phyloP scores from a whole-genome alignment of 2,113 vertebrate genomes.

The Neogale vison region DNA sequence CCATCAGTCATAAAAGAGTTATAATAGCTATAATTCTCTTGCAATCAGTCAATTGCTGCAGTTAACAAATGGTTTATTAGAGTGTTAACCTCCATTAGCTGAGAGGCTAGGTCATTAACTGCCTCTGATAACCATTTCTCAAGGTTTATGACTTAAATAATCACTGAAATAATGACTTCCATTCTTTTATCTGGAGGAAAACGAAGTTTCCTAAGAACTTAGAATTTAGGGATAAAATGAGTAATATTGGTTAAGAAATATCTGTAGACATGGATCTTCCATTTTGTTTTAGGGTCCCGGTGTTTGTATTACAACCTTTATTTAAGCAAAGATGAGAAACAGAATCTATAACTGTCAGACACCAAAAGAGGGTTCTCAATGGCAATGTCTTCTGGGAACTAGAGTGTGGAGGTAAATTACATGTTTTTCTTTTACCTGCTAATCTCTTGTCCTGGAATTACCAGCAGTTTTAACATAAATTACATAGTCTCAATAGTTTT shows the following conservation, averaged over 20 bases:
- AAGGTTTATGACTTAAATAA: slow-evolving; percentile 77
- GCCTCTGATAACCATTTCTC: slow-evolving; percentile 75
- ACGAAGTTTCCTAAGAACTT: slow-evolving; percentile 64
- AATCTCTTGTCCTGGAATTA: neutral
- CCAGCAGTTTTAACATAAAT: neutral
- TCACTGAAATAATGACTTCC: slow-evolving; percentile 63
- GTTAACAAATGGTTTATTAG: slow-evolving; percentile 82
- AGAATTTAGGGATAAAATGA: slow-evolving; percentile 55
- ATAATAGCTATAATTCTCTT: slow-evolving; percentile 74
- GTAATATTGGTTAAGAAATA: neutral
- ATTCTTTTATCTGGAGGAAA: slow-evolving; percentile 63
- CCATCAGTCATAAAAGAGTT: slow-evolving; percentile 72
- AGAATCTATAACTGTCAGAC: neutral
- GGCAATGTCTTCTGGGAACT: neutral
- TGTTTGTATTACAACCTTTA: neutral
- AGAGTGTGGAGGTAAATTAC: neutral
- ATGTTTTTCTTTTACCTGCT: neutral
- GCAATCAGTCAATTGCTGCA: slow-evolving; percentile 73
- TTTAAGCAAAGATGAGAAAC: neutral
- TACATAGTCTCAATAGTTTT: neutral
- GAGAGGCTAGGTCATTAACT: slow-evolving; percentile 73
- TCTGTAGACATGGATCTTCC: neutral
- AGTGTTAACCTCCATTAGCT: slow-evolving; percentile 79
- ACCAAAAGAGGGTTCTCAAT: neutral
- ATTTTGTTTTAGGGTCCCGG: neutral